phyloP scores from a whole-genome alignment of 2,113 vertebrate species.

The Plecturocebus donacophilus region DNA sequence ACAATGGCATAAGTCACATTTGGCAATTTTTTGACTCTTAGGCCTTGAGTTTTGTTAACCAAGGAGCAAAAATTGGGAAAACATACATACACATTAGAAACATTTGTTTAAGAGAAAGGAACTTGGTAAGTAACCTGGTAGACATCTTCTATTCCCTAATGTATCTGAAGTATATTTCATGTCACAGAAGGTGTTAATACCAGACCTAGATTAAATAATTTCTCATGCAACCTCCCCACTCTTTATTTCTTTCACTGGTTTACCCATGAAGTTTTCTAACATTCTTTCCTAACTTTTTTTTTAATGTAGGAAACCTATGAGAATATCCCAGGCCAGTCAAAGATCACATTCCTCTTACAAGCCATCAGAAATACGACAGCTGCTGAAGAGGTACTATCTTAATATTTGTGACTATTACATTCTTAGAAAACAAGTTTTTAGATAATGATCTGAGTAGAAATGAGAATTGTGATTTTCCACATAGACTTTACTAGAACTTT shows the following conservation, averaged over 20 bases:
- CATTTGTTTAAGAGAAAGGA: neutral
- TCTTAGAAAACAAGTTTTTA: neutral
- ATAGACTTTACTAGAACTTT: neutral
- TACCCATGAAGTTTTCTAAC: neutral
- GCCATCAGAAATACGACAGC: constrained; percentile 94
- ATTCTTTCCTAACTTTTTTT: constrained; percentile 46
- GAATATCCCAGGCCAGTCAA: constrained; percentile 94
- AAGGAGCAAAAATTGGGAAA: neutral
- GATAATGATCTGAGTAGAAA: neutral
- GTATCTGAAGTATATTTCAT: neutral
- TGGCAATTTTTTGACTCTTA: neutral
- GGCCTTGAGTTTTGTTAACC: neutral
- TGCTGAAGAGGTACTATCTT: constrained; percentile 92
- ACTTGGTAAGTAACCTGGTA: neutral
- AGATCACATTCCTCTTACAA: constrained; percentile 97
- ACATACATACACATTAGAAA: neutral
- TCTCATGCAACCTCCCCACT: neutral
- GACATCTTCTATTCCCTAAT: neutral
- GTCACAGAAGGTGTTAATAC: neutral
- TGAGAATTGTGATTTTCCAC: neutral
- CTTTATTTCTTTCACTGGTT: neutral
- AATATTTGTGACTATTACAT: neutral
- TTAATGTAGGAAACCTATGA: constrained; percentile 94
- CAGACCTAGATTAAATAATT: neutral
- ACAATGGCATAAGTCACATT: neutral